Base-by-base conservation (phyloP, 2,797 vertebrate species). In the Lacerta viridis region DNA sequence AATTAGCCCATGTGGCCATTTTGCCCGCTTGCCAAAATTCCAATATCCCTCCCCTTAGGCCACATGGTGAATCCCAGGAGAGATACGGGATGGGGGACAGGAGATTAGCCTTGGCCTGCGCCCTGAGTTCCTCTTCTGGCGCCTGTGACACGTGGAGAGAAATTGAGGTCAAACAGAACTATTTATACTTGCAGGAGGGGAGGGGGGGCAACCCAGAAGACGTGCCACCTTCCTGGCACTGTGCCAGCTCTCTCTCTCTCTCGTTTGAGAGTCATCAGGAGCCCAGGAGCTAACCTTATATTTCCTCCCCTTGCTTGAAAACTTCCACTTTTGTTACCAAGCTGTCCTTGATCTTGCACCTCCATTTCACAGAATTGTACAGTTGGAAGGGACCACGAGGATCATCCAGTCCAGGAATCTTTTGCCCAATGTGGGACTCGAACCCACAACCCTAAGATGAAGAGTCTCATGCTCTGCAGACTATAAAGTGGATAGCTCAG, bases 121-220 rank as follows among this genome's bases (percentile, higher is more conserved):
- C 10, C 2, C 0, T 59, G 64, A 7, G 15, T 15, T 71, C n/a
- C 20, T 59, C 74, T 75, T 20, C 13, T 29, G n/a, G 15, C 1
- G 7, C 29, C 29, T 33, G 64, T 0, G 20, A 69, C 2, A 50
- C 29, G 20, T 17, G 11, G 27, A 43, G 9, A 59, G 50, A 59
- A 88, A 88, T 88, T 4, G 76, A 84, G 87, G 87, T 88, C 87
- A 84, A 69, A 33, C 77, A 3, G 23, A 20, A 33, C 76, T 88
- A 88, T 88, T 84, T 88, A 79, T 79, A 88, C 27, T 84, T 80
- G 50, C 20, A 39, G 87, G 75, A 36, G 0, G 72, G 64, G 61
- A 55, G 61, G 55, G 87, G 66, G 64, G 64, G 17, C 64, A 55
- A n/a, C 72, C 74, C 13, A 46, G 23, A 75, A 83, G 71, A 36